Evolutionary conservation across 2,797 vertebrate genomes (phyloP), one percentile per base, ranked within the genome.

Genomic region (Bradypodion pumilum): DNA sequence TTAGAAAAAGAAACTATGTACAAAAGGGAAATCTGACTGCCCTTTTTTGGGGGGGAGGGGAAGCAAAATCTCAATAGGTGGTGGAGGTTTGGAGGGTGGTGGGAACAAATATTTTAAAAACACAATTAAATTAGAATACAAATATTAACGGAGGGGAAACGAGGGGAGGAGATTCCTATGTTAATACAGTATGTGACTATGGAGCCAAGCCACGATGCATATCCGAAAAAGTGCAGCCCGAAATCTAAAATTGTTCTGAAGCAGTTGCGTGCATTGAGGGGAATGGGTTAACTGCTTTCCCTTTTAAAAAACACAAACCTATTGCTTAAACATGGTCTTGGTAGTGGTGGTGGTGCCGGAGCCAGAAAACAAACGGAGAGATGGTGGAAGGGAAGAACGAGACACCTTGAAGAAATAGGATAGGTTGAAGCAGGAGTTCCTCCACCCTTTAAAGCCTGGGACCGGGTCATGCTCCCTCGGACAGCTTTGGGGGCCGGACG

Each of bases 101-200:
- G 40, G 62, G 25, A 13, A 27, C 62, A 59, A 35, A 66, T 12
- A 85, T 81, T 72, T 21, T 90, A 88, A 93, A 92, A 90, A 91
- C 91, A 90, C 92, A 94, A 92, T 94, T 95, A 94, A 95, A 94
- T 95, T 94, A 95, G 88, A 93, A 93, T 91, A 93, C 90, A 94
- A 91, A 93, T 91, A 89, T 87, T 90, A 91, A 92, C 91, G 91
- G 90, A 92, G 80, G 1, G 29, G 29, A n/a, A n/a, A n/a, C n/a
- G n/a, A n/a, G n/a, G 2, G 5, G 16, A 21, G 3, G 21, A 69
- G 65, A 29, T 21, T 46, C 42, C 42, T 40, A 79, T 19, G 89
- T 84, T 85, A 89, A 84, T 49, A 74, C n/a, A n/a, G n/a, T n/a
- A n/a, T n/a, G 27, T 52, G 63, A 83, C 78, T 35, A 32, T 59